Evolutionary conservation across 2,113 vertebrate species (phyloP), one percentile per base, ranked within the genome.

Genomic region (Periophthalmodon schlosseri): DNA sequence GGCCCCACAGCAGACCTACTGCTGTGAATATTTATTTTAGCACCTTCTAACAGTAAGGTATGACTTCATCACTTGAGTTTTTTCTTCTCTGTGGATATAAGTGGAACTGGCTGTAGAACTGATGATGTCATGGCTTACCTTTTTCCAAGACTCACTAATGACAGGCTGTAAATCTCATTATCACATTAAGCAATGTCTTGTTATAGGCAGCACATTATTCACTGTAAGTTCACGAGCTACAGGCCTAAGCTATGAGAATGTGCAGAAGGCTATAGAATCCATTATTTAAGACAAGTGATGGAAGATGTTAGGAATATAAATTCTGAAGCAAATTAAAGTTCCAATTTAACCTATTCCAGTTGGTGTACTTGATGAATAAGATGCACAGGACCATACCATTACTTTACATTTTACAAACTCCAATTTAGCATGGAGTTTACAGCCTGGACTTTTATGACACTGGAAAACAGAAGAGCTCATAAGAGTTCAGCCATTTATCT

Each of bases 1-100:
- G 60, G 60, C 60, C 57, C 23, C 21, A 60, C 23, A 60, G 10
- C 7, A 34, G 69, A 69, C 73, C 74, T 50, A 67, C 44, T 65
- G 15, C 28, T 78, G 78, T 82, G 63, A 78, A 49, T 71, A 68
- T 69, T 70, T 81, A 66, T 49, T 54, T 76, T 49, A 54, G 39
- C 69, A 73, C n/a, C 39, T 56, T 24, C 1, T 52, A 69, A 70
- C 72, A 65, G 76, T 1, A 49, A 46, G n/a, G 20, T 12, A 82
- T 88, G 82, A 88, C 68, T 69, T 90, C 86, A 87, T 36, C n/a
- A 64, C 70, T 56, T 3, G 57, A 69, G 69, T 72, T 74, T 73
- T 79, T 49, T 72, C 57, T 66, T 72, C 78, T 90, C 79, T 81
- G 76, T 68, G 73, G 68, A 18, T 66, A 68, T 79, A 82, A 76